Percentiles rank a stretch among this genome's conserved stretches.
These are phyloP conservation scores for Limnephilus auricula DNA, from an alignment of 2,888 invertebrate genomes.

Conservation along the genomic window DNA sequence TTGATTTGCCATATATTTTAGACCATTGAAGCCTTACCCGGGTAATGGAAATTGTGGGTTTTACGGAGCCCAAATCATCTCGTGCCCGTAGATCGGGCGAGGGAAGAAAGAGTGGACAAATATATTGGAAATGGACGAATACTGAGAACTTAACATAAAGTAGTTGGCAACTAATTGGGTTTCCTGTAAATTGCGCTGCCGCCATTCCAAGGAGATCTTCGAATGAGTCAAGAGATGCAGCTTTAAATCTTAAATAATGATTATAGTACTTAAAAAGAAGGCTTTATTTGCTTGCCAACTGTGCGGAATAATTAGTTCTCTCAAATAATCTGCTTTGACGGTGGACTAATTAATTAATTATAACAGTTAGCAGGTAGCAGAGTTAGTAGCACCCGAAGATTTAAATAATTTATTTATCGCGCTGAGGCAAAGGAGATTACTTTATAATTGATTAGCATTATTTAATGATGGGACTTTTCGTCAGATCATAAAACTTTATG, in stretches of 20 bases:
- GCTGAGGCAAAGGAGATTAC: background rate
- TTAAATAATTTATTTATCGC: background rate
- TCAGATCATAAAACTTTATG: constrained; percentile 8
- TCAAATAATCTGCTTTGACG: constrained; percentile 4
- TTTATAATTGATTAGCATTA: constrained; percentile 11
- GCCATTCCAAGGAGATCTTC: background rate
- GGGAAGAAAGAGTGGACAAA: constrained; percentile 9
- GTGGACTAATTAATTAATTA: constrained; percentile 7
- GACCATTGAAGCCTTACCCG: constrained; percentile 54
- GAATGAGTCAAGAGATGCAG: background rate
- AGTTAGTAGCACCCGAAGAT: background rate
- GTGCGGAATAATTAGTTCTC: constrained; percentile 6
- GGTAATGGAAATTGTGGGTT: constrained; percentile 46
- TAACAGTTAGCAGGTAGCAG: background rate
- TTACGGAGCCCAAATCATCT: constrained; percentile 25
- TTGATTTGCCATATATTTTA: constrained; percentile 61
- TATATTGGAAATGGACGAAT: background rate
- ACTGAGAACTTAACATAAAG: background rate
- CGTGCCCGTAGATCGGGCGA: constrained; percentile 22
- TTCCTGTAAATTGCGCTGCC: background rate
- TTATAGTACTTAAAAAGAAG: background rate
- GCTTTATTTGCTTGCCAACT: background rate
- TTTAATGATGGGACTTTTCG: constrained; percentile 3
- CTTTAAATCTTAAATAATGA: background rate
- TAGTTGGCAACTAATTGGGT: background rate